Base-by-base conservation (phyloP, 1,140 invertebrate genomes). In the Odontomachus brunneus region DNA sequence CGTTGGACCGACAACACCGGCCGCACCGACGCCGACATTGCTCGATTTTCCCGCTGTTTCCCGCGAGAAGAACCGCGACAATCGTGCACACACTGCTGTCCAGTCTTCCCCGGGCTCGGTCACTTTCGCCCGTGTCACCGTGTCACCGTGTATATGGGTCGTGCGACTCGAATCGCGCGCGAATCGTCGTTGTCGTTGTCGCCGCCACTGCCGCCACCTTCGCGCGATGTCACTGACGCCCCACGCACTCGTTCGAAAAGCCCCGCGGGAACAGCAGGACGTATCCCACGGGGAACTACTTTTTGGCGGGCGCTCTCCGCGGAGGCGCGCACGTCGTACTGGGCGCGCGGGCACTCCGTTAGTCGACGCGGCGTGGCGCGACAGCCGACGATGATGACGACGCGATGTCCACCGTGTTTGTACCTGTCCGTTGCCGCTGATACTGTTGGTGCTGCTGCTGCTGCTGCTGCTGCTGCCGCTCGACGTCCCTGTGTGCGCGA, bases 41-140 rank as follows among this genome's bases (percentile, higher is more conserved):
- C 44, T 44, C 4, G 1, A 48, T 49, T 87, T 87, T 87, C 85
- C 84, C 84, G 84, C 83, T 71, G 57, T 76, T 75, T 72, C 55
- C 80, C 24, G n/a, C 29, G n/a, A n/a, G n/a, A n/a, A n/a, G n/a
- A n/a, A 17, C 14, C 24, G 15, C 57, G 14, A 33, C 62, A 62
- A 59, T 22, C 33, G 71, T 24, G 49, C 71, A 49, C 76, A 24
- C 48, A 14, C 29, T 22, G 33, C 3, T 67, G 29, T 69, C 24
- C 29, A 33, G 29, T 33, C 29, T 33, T 5, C 11, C 7, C 24
- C 80, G 19, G 15, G n/a, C 49, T 49, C 62, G 62, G 51, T 53
- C 74, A 76, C 74, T 76, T 76, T 76, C 75, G 75, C 69, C 84
- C 26, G 84, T 87, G 85, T 88, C 86, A 88, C 82, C 78, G 71